Base-by-base conservation (phyloP, 37 sponge, comb jelly and placozoan species). In the Tethya wilhelma region DNA sequence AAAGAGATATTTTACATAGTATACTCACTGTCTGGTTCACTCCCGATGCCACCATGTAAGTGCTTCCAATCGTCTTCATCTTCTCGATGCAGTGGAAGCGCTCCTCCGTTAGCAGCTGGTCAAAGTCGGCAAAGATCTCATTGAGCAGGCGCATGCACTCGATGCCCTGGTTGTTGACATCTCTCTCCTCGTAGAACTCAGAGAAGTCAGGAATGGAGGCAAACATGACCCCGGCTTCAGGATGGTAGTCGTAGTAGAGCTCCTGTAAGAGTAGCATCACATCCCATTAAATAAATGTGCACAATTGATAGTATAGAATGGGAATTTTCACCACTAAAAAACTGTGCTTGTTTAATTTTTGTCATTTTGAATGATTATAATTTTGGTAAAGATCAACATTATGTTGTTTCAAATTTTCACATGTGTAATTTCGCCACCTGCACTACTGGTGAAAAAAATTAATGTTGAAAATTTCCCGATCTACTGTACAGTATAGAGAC, bases 111-210 rank as follows among this genome's bases (percentile, higher is more conserved):
- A 91, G 73, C 20, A 92, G 40, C 79, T 87, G 74, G 22, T 71
- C 71, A 49, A 80, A 77, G 64, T 75, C 71, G 30, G 60, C 70
- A 38, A 77, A 77, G 63, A 96, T 96, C 59, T 93, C 96, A 64
- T 96, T 92, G 11, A 96, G 82, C 0, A 96, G 60, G 23, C 93
- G 37, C 55, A 96, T 75, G 59, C 93, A 96, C 77, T 96, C 96
- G 22, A 86, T 38, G 17, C 93, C 96, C 32, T 87, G 81, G 65
- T 88, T 86, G 64, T 93, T 90, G 14, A 85, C 77, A 31, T 83
- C 84, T n/a, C 69, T 62, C 71, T 96, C 96, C 22, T 69, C 64
- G 75, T 96, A 96, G 81, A 81, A 90, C 25, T 80, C 88, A 31
- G 73, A 59, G 45, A 93, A 96, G 6, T 72, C 86, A 17, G 81